Percentiles rank a stretch among this genome's conserved stretches.
phyloP scores from a whole-genome alignment of 2,888 invertebrate genomes.

The Andrena fulva region DNA sequence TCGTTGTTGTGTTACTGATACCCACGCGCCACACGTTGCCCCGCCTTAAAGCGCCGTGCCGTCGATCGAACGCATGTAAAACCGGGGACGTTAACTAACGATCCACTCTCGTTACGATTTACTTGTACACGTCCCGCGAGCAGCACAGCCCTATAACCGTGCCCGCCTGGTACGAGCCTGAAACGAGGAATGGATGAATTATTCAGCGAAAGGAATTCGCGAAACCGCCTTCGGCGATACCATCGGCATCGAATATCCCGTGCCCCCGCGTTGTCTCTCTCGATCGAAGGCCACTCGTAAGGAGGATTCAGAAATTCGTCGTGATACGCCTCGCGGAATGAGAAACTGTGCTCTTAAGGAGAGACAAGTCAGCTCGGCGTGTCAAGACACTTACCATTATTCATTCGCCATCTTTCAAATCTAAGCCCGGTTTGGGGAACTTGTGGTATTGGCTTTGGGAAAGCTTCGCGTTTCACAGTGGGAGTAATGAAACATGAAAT shows the following conservation, averaged over 20 bases:
- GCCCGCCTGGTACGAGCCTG: neutral
- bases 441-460: no score
- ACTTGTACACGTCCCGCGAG: slow-evolving; percentile 26
- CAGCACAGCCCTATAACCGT: slow-evolving; percentile 13
- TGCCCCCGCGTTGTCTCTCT: neutral
- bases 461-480: no score
- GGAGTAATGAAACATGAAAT: no score
- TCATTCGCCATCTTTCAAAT: no score
- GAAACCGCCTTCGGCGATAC: slow-evolving; percentile 19
- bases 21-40: neutral
- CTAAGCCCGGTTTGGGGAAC: no score
- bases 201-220: slow-evolving; percentile 50
- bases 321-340: neutral
- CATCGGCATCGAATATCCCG: slow-evolving; percentile 25
- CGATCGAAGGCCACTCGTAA: slow-evolving; percentile 4
- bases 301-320: neutral
- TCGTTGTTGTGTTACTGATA: slow-evolving; percentile 18
- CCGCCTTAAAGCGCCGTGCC: neutral
- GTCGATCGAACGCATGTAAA: slow-evolving; percentile 45
- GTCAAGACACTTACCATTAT: neutral
- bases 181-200: slow-evolving; percentile 41
- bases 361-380: slow-evolving; percentile 2
- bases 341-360: slow-evolving; percentile 8
- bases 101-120: slow-evolving; percentile 45
- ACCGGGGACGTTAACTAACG: slow-evolving; percentile 25